Percentiles rank a stretch among this genome's conserved stretches.
These are phyloP conservation scores for Alitta virens DNA, from an alignment of 2,888 invertebrate genomes.

Conservation along the genomic window DNA sequence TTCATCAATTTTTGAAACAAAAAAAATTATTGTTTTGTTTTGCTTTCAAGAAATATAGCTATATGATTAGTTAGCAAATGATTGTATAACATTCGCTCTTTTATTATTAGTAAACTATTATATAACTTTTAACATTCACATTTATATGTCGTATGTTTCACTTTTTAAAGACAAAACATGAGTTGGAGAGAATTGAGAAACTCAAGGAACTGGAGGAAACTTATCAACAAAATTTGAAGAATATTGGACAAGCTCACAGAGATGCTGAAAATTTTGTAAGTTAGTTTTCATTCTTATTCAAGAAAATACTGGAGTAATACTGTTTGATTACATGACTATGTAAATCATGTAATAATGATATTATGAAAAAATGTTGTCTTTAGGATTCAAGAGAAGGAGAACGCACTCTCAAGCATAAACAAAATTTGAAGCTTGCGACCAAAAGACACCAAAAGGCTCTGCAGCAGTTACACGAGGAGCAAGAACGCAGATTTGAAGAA, in stretches of 20 bases:
- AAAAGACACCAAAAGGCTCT: constrained; percentile 37
- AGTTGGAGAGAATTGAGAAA: constrained; percentile 44
- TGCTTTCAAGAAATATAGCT: no score
- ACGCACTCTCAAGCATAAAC: constrained; percentile 17
- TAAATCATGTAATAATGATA: no score
- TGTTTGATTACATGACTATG: neutral
- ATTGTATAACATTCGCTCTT: no score
- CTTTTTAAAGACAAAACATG: constrained; percentile 37
- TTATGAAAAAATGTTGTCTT: neutral
- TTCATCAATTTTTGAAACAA: neutral
- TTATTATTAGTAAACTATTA: no score
- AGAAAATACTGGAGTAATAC: no score
- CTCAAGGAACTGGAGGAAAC: constrained; percentile 32
- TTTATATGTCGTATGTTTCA: no score
- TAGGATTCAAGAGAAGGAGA: constrained; percentile 11
- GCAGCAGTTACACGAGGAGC: constrained; percentile 34
- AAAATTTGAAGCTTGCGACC: constrained; percentile 33
- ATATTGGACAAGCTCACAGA: constrained; percentile 20
- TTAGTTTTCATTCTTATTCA: no score
- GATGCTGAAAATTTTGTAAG: constrained; percentile 3
- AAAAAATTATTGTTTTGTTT: neutral
- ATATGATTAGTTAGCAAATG: no score
- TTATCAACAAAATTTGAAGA: constrained; percentile 9
- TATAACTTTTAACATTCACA: no score
- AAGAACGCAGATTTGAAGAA: constrained; percentile 34